Evolutionary conservation across 2,797 vertebrate species (phyloP), one percentile per base, ranked within the genome.

Genomic region (Characodon lateralis): DNA sequence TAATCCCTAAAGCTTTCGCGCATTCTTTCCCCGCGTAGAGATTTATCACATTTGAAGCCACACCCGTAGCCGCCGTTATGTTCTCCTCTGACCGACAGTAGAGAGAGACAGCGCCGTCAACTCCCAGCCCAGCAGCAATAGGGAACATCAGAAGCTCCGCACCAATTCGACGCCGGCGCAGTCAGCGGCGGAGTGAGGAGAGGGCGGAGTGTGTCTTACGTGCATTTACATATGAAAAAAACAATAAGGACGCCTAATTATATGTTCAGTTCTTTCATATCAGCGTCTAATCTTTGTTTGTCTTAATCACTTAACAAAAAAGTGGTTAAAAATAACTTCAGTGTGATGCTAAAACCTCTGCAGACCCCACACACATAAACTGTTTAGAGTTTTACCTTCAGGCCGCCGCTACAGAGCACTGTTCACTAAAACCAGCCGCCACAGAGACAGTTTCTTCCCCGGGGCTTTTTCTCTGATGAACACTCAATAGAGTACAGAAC

Each of bases 21-120:
- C 85, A 86, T 90, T 93, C 81, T 86, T 89, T 77, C n/a, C 77
- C 79, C 78, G 81, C 81, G 88, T 89, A 84, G 85, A 92, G 93
- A 94, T 95, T 93, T 93, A 81, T 90, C 89, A 89, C 88, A 83
- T 93, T 90, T 87, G 79, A 88, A 92, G 93, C 96, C 95, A 96
- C 96, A 95, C 95, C 96, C 96, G 95, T 16, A 84, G 82, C 87
- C 78, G 78, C 90, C 79, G 87, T 80, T 85, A 93, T 94, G 91
- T 95, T 94, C 89, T 88, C 83, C 83, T 88, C 80, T 56, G 80
- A 73, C 90, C 80, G 88, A 91, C 82, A 73, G 56, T 84, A 83
- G 87, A 86, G 82, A 63, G 58, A 92, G 78, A 91, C 87, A 83
- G 85, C 88, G 70, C 84, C 88, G 72, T 82, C 91, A 86, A 85